Conservation (phyloP, 2,888 invertebrate genomes). For the Epirrita christyi region DNA sequence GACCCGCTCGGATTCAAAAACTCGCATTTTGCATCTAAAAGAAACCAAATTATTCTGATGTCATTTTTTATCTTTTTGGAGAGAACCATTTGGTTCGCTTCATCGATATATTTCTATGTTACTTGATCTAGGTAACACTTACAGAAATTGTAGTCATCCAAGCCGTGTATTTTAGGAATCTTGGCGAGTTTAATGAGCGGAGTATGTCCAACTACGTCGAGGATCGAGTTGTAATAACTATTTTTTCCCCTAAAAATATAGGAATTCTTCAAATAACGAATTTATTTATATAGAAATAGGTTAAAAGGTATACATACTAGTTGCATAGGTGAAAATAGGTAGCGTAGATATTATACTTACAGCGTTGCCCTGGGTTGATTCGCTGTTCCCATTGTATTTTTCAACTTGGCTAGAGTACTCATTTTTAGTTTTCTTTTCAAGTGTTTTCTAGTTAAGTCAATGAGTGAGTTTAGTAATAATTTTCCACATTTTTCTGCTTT, state of each 20-base stretch:
- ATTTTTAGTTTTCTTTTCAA: conserved; percentile 3
- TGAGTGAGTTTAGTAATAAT: not conserved
- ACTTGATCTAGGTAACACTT: too few species aligned
- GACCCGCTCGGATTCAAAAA: conserved; percentile 97
- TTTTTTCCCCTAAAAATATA: too few species aligned
- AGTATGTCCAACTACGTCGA: conserved; percentile 91
- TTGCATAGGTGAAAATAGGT: too few species aligned
- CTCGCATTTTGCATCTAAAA: conserved; percentile 96
- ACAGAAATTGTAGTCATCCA: conserved; percentile 94
- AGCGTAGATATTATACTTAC: too few species aligned
- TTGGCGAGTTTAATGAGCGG: conserved; percentile 91
- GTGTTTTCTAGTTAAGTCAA: not conserved
- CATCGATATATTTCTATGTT: too few species aligned
- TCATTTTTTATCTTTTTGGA: too few species aligned
- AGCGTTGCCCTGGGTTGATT: conserved; percentile 3
- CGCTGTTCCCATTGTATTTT: not conserved
- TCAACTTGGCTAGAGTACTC: conserved; percentile 13
- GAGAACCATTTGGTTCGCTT: too few species aligned
- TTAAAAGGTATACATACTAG: too few species aligned
- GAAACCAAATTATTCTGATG: too few species aligned
- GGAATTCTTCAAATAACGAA: too few species aligned
- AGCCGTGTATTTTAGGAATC: conserved; percentile 88
- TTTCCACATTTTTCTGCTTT: conserved; percentile 3
- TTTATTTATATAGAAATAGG: too few species aligned
- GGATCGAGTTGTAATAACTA: conserved; percentile 87